phyloP scores from a whole-genome alignment of 2,797 vertebrate species.

The Denticeps clupeoides region DNA sequence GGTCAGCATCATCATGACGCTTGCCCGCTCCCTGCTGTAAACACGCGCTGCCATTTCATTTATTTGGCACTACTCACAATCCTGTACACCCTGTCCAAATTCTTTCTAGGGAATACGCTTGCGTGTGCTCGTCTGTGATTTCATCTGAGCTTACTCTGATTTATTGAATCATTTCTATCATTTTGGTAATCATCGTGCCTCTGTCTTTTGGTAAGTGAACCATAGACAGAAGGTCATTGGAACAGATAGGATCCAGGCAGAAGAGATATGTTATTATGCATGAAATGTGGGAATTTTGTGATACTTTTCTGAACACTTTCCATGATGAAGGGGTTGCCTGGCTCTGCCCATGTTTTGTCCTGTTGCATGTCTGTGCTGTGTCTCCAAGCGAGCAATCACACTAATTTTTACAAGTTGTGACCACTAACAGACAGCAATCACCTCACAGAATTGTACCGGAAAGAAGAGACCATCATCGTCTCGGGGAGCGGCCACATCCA shows the following conservation, averaged over 20 bases:
- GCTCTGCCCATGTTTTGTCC: background rate
- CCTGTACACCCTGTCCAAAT: slow-evolving; percentile 5
- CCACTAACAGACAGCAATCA: slow-evolving; percentile 85
- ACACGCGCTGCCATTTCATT: background rate
- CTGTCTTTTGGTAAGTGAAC: no score
- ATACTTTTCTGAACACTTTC: no score
- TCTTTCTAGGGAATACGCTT: no score
- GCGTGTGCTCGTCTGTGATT: background rate
- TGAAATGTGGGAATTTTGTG: no score
- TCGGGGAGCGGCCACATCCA: slow-evolving; percentile 67
- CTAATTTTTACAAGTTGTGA: slow-evolving; percentile 80
- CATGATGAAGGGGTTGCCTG: no score
- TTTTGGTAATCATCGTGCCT: background rate
- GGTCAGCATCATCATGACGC: slow-evolving; percentile 1
- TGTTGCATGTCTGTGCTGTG: background rate
- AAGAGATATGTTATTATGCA: no score
- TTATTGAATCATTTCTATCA: background rate
- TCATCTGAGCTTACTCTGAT: background rate
- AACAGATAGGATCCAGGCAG: no score
- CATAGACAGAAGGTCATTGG: background rate
- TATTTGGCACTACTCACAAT: slow-evolving; percentile 15
- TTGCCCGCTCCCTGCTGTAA: background rate
- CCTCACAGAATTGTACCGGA: slow-evolving; percentile 92
- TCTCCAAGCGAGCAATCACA: slow-evolving; percentile 53
- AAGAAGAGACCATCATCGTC: slow-evolving; percentile 77